Evolutionary conservation across 2,797 vertebrate genomes (phyloP).

Genomic region (Hipposideros larvatus): DNA sequence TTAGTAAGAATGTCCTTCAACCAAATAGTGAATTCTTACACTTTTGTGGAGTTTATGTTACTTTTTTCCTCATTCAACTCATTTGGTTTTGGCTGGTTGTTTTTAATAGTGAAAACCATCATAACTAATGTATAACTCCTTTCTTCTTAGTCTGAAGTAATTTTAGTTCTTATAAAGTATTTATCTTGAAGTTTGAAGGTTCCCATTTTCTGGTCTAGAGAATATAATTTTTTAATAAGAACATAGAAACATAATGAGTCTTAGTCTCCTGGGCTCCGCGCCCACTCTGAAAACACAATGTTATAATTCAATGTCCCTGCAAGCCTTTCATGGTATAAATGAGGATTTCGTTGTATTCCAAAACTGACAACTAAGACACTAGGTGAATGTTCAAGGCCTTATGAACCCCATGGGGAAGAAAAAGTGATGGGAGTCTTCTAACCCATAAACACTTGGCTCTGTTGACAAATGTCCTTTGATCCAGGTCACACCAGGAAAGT

Average conservation of each 20-base stretch:
- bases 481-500: not conserved
- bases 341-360: slow-evolving; percentile 15
- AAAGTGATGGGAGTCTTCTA: not conserved
- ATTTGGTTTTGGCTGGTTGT: slow-evolving; percentile 40
- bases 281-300: slow-evolving; percentile 61
- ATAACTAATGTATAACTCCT: slow-evolving; percentile 73
- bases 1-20: not conserved
- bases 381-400: not conserved
- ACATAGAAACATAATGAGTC: slow-evolving; percentile 70
- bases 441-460: not conserved
- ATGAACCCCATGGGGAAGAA: not conserved
- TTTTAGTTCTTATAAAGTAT: slow-evolving; percentile 80
- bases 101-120: slow-evolving; percentile 66
- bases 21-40: not conserved
- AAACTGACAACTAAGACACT: not conserved
- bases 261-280: slow-evolving; percentile 48
- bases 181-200: slow-evolving; percentile 76
- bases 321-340: slow-evolving; percentile 48
- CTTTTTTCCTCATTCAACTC: slow-evolving; percentile 4
- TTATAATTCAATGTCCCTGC: slow-evolving; percentile 60
- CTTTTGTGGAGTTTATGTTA: not conserved
- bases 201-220: slow-evolving; percentile 72
- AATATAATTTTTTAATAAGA: slow-evolving; percentile 79
- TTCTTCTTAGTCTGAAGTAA: slow-evolving; percentile 71
- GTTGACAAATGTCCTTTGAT: not conserved